Evolutionary conservation across 2,888 invertebrate species (phyloP).

Genomic region (Suillia variegata): DNA sequence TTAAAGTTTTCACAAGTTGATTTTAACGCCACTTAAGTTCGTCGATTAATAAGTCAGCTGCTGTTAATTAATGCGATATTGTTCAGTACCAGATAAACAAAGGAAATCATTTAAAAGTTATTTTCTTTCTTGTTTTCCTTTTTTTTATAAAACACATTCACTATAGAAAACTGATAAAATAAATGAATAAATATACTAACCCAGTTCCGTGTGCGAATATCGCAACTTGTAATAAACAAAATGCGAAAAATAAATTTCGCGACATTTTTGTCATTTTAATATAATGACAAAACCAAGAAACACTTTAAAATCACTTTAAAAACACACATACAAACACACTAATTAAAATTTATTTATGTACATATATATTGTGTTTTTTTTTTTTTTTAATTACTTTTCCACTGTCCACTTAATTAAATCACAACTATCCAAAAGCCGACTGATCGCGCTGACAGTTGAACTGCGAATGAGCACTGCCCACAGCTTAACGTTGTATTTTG

Average conservation of each 20-base stretch:
- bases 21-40: too few relatives aligned
- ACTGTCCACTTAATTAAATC: not conserved
- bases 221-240: conserved; percentile 40
- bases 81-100: too few relatives aligned
- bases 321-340: too few relatives aligned
- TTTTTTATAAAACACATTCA: too few relatives aligned
- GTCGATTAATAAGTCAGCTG: too few relatives aligned
- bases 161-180: too few relatives aligned
- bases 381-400: not conserved
- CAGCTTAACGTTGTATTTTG: not conserved
- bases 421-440: not conserved
- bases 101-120: too few relatives aligned
- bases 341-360: too few relatives aligned
- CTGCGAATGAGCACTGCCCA: conserved; percentile 14
- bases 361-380: not conserved
- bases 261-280: conserved; percentile 34
- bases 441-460: conserved; percentile 13
- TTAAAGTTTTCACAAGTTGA: too few relatives aligned
- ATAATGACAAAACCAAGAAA: not conserved
- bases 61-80: too few relatives aligned
- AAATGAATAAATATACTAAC: conserved; percentile 36
- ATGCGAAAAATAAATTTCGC: conserved; percentile 33
- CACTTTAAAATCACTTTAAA: conserved; percentile 3
- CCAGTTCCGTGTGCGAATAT: conserved; percentile 42
- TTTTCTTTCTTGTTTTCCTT: too few relatives aligned